These are phyloP conservation scores for Drosophila virilis DNA, from an alignment of 1,140 invertebrate genomes.

Conservation along the genomic window DNA sequence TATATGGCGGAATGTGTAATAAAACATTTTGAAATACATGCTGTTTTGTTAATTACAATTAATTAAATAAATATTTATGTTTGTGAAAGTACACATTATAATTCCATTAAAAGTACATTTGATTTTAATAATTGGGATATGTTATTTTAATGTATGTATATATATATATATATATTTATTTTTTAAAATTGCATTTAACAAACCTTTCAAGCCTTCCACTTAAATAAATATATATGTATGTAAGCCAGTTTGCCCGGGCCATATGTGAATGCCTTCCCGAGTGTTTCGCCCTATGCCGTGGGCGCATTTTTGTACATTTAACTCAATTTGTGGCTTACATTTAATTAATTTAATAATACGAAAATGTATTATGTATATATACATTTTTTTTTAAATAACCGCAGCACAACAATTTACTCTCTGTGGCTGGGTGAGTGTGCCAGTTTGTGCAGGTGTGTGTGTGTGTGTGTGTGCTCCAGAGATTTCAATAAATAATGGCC, in stretches of 20 bases:
- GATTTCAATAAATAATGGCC: conserved; percentile 28
- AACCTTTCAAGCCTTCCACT: conserved; percentile 31
- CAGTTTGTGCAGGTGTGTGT: not conserved
- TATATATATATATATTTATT: not conserved
- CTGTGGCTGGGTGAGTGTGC: not conserved
- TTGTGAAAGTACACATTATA: too few species aligned
- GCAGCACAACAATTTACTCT: conserved; percentile 47
- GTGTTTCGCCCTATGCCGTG: conserved; percentile 45
- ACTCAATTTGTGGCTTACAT: conserved; percentile 80
- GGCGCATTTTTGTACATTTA: conserved; percentile 75
- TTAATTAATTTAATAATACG: conserved; percentile 80
- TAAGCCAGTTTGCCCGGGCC: not conserved
- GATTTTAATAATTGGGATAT: not conserved
- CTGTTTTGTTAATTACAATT: too few species aligned
- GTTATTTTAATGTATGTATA: not conserved
- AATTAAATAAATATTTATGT: too few species aligned
- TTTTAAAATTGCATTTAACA: not conserved
- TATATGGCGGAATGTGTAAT: too few species aligned
- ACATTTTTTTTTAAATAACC: conserved; percentile 50
- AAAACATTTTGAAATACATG: too few species aligned
- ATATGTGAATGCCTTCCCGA: conserved; percentile 38
- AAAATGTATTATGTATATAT: conserved; percentile 24
- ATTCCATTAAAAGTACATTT: too few species aligned
- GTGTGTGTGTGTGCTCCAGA: conserved; percentile 3
- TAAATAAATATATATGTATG: conserved; percentile 15